Evolutionary conservation across 2,797 vertebrate genomes (phyloP), one percentile per base, ranked within the genome.

Genomic region (Sebastes variabilis): DNA sequence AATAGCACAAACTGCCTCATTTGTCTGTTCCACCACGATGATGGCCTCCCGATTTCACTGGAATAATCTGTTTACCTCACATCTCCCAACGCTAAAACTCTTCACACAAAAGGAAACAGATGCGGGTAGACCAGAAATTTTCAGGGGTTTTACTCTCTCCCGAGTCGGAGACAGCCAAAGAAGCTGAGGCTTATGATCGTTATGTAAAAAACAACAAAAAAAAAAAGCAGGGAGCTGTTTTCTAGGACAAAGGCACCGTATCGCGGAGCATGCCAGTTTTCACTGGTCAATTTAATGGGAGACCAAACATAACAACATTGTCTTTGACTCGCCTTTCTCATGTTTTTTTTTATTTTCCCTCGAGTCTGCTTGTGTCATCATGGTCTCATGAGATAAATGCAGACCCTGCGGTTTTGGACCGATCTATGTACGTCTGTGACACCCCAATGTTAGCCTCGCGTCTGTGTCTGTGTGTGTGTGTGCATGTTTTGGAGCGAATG

Each of bases 51-150:
- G 70, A 84, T 89, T 91, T 83, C 72, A 86, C 79, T 81, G 82
- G 87, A 92, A 89, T 89, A 90, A 93, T 93, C 87, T 82, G 80
- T 92, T 90, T 91, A 90, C 83, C 67, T 71, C 83, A 66, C 64
- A 85, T 90, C 84, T 84, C 84, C 65, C 38, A 62, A 74, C 9
- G 62, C 80, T 74, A 36, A 83, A 81, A 85, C 75, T 86, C 80
- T 54, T 75, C 84, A 80, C 71, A 90, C 86, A 91, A 91, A 90
- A 87, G 79, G 67, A 88, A 84, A 85, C 85, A 85, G 85, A 91
- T 82, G 88, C 65, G 55, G 73, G 72, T 42, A 72, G 83, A 85
- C 70, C 46, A 84, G 73, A 88, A 69, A 81, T 80, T 65, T 91
- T 83, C 68, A 70, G 76, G 76, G 81, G 42, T 88, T 89, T 89